phyloP scores from a whole-genome alignment of 2,797 vertebrate genomes.

The Micrastur ruficollis region DNA sequence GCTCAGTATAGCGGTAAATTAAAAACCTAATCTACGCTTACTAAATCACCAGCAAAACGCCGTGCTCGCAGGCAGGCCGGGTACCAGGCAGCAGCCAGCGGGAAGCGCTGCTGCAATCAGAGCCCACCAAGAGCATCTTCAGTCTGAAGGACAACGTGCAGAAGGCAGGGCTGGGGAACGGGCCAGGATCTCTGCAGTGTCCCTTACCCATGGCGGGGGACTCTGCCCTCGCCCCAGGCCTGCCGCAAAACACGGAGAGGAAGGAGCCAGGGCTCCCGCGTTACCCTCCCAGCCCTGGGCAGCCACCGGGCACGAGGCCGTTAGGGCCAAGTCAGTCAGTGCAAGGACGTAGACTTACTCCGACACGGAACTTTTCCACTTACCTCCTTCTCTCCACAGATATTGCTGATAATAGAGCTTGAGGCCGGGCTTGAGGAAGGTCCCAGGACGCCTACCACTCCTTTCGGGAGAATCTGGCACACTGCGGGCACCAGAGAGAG shows the following conservation, averaged over 20 bases:
- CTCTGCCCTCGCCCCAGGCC: neutral
- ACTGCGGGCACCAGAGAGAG: constrained; percentile 75
- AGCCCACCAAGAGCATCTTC: neutral
- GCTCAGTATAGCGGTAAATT: neutral
- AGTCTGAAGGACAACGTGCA: neutral
- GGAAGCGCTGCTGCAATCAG: neutral
- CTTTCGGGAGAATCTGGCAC: constrained; percentile 99
- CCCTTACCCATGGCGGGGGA: rapidly evolving
- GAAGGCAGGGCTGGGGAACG: neutral
- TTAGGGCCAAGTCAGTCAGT: neutral
- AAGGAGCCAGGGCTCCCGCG: neutral
- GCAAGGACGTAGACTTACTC: neutral
- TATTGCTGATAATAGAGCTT: constrained; percentile 99
- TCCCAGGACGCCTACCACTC: constrained; percentile 94
- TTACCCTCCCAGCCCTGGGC: neutral
- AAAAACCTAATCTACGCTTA: neutral
- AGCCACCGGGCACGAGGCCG: rapidly evolving
- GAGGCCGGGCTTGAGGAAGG: constrained; percentile 96
- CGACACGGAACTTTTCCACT: constrained; percentile 14
- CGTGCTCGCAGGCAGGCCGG: neutral
- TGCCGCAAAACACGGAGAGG: rapidly evolving
- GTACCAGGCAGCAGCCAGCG: neutral
- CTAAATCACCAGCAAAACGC: neutral
- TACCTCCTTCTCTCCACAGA: constrained; percentile 99
- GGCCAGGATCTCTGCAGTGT: neutral